Percentiles rank a stretch among this genome's conserved stretches.
These are phyloP conservation scores for Xenus cinereus DNA, from an alignment of 2,113 vertebrate genomes.

Conservation along the genomic window DNA sequence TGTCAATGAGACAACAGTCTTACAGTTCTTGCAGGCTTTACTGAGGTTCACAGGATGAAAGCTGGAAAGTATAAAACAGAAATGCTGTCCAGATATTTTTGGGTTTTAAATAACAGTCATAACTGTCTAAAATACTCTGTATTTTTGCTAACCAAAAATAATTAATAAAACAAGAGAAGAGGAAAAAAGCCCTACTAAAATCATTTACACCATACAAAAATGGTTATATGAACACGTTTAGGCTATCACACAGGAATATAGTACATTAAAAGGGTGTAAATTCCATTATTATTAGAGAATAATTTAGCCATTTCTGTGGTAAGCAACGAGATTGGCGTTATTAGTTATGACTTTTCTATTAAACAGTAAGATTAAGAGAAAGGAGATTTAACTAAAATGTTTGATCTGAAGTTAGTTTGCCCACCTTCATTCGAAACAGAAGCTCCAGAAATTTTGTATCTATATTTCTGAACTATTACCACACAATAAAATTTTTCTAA, in stretches of 20 bases:
- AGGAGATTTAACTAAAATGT: not conserved
- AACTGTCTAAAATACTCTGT: not conserved
- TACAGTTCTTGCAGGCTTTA: not conserved
- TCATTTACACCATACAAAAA: not conserved
- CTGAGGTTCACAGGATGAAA: not conserved
- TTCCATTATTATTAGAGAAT: not conserved
- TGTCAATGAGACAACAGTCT: not conserved
- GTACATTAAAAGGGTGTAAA: not conserved
- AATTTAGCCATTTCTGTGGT: not conserved
- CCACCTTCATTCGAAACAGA: not conserved
- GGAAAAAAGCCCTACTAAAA: not conserved
- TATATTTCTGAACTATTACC: not conserved
- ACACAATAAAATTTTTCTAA: not conserved
- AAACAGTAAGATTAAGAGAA: not conserved
- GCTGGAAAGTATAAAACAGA: not conserved
- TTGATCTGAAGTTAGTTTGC: not conserved
- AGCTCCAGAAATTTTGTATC: not conserved
- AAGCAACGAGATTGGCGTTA: not conserved
- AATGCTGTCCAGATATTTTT: not conserved
- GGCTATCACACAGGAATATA: not conserved
- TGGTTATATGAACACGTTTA: not conserved
- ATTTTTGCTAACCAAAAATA: not conserved
- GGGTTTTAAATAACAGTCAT: not conserved
- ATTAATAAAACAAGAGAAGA: not conserved
- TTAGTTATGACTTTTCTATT: not conserved